phyloP scores from a whole-genome alignment of 2,888 invertebrate genomes.

The Yponomeuta cagnagella region DNA sequence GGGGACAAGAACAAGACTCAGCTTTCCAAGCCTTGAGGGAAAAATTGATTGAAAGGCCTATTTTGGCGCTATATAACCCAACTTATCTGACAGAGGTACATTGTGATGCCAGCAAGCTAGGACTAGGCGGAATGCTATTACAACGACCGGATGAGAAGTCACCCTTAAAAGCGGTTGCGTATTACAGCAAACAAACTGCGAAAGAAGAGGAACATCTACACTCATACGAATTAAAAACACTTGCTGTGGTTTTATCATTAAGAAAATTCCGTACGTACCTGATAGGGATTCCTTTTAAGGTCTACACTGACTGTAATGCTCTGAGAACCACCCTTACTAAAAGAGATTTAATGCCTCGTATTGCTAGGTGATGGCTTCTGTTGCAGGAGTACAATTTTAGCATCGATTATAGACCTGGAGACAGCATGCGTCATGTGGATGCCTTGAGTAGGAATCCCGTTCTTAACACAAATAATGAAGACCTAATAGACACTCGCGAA shows the following conservation, averaged over 20 bases:
- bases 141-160: constrained; percentile 23
- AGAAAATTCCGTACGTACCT: constrained; percentile 27
- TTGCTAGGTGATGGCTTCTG: background rate
- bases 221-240: constrained; percentile 22
- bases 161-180: constrained; percentile 30
- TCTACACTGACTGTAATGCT: constrained; percentile 30
- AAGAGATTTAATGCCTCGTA: constrained; percentile 27
- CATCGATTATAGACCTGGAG: constrained; percentile 25
- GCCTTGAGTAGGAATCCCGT: constrained; percentile 23
- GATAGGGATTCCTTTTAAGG: constrained; percentile 24
- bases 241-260: constrained; percentile 27
- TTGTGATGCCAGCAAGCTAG: constrained; percentile 29
- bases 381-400: constrained; percentile 14
- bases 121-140: constrained; percentile 26
- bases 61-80: constrained; percentile 19
- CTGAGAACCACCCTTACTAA: constrained; percentile 28
- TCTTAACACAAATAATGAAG: background rate
- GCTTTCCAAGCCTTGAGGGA: constrained; percentile 18
- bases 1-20: constrained; percentile 18
- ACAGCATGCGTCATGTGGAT: constrained; percentile 29
- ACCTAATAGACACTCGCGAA: constrained; percentile 6
- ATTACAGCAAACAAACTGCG: constrained; percentile 32
- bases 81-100: constrained; percentile 27
- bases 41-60: constrained; percentile 18
- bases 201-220: constrained; percentile 33